Percentiles rank a stretch among this genome's conserved stretches.
Evolutionary conservation across 2,113 vertebrate species (phyloP).

Genomic region (Ivindomyrus marchei): DNA sequence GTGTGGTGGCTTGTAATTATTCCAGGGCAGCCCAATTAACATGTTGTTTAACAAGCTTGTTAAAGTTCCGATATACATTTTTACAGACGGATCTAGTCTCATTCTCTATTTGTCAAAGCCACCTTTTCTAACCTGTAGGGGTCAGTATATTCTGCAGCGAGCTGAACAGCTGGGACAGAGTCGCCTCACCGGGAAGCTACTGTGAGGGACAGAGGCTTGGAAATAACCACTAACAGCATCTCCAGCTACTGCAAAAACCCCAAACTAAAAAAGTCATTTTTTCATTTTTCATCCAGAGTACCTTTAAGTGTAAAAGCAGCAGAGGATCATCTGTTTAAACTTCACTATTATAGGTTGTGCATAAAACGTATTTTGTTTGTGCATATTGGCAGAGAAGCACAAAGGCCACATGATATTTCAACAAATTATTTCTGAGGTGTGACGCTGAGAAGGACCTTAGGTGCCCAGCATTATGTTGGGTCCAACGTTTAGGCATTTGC

Average conservation of each 20-base stretch:
- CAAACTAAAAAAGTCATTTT: neutral
- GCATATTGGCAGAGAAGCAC: conserved; percentile 18
- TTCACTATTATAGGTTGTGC: neutral
- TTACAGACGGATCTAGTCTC: conserved; percentile 15
- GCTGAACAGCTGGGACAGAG: neutral
- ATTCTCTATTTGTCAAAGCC: neutral
- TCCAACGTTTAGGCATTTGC: neutral
- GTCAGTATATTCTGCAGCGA: conserved; percentile 47
- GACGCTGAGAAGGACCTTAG: neutral
- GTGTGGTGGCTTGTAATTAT: conserved; percentile 50
- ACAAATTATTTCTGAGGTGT: neutral
- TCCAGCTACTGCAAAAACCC: neutral
- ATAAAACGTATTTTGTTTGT: neutral
- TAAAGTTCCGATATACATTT: conserved; percentile 36
- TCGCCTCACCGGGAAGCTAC: neutral
- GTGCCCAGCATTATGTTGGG: neutral
- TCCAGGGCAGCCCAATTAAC: conserved; percentile 46
- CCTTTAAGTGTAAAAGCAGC: neutral
- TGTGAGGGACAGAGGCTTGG: neutral
- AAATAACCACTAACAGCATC: neutral
- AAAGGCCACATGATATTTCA: neutral
- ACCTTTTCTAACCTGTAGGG: conserved; percentile 50
- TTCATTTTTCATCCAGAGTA: neutral
- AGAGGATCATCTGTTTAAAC: neutral
- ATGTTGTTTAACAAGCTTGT: conserved; percentile 51